Evolutionary conservation across 2,113 vertebrate genomes (phyloP).

Genomic region (Dicrurus megarhynchus): DNA sequence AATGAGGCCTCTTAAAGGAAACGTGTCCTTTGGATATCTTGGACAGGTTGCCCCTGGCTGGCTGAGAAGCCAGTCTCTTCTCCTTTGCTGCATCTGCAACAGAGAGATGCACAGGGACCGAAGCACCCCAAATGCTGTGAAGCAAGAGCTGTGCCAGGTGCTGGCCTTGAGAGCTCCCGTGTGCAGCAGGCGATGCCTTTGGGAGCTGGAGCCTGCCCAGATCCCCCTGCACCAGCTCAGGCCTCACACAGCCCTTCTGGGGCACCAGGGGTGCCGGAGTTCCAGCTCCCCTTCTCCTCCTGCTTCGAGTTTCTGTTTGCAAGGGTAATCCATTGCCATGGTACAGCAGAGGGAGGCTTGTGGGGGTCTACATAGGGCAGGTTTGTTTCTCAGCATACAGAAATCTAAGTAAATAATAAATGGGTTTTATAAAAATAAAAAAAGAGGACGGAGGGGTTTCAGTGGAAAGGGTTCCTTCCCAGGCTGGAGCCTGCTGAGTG

Average conservation of each 20-base stretch:
- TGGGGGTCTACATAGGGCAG: background rate
- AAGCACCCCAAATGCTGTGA: background rate
- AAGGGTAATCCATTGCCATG: background rate
- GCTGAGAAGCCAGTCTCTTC: background rate
- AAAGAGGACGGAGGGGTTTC: background rate
- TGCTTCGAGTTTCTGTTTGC: background rate
- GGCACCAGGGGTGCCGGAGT: rapidly evolving
- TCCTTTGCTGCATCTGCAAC: background rate
- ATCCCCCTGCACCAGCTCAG: background rate
- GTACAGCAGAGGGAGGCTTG: background rate
- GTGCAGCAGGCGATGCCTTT: background rate
- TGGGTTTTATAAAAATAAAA: background rate
- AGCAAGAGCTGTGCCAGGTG: background rate
- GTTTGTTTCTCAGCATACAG: background rate
- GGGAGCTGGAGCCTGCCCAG: background rate
- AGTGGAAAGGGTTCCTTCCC: background rate
- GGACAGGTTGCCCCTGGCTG: background rate
- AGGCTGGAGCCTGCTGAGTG: background rate
- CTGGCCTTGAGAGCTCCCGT: background rate
- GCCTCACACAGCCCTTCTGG: background rate
- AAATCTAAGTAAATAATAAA: background rate
- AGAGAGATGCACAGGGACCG: rapidly evolving
- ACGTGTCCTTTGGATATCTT: background rate
- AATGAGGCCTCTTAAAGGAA: background rate
- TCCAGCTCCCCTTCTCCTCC: background rate